These are phyloP conservation scores for Hyalella azteca DNA, from an alignment of 2,888 invertebrate genomes.

Conservation along the genomic window DNA sequence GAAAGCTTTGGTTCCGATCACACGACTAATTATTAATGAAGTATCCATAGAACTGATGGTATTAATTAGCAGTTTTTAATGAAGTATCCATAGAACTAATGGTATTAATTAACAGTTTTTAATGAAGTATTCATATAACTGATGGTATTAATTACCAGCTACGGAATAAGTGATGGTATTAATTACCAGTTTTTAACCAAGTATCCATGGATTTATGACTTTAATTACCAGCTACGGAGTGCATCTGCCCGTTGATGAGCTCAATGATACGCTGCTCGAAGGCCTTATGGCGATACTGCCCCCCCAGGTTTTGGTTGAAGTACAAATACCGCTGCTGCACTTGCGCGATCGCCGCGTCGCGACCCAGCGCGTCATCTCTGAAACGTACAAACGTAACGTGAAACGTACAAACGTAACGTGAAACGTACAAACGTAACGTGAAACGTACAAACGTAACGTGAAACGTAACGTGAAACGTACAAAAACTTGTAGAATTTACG, in stretches of 20 bases:
- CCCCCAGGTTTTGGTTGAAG: slow-evolving; percentile 67
- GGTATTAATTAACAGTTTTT: too few species aligned
- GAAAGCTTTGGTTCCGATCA: too few species aligned
- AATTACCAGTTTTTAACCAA: too few species aligned
- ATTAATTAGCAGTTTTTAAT: too few species aligned
- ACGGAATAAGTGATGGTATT: too few species aligned
- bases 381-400: background rate
- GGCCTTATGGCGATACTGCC: slow-evolving; percentile 66
- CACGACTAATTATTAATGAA: too few species aligned
- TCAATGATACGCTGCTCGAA: slow-evolving; percentile 65
- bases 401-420: background rate
- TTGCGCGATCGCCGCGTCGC: background rate
- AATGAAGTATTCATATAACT: too few species aligned
- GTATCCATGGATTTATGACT: too few species aligned
- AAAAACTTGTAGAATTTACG: background rate
- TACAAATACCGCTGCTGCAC: slow-evolving; percentile 68
- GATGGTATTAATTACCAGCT: too few species aligned
- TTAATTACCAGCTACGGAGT: background rate
- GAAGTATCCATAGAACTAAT: too few species aligned
- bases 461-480: background rate
- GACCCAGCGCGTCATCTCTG: background rate
- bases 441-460: background rate
- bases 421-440: background rate
- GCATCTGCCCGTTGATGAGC: background rate
- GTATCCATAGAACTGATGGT: too few species aligned